phyloP scores from a whole-genome alignment of 2,113 vertebrate species.

The Pungitius pungitius region DNA sequence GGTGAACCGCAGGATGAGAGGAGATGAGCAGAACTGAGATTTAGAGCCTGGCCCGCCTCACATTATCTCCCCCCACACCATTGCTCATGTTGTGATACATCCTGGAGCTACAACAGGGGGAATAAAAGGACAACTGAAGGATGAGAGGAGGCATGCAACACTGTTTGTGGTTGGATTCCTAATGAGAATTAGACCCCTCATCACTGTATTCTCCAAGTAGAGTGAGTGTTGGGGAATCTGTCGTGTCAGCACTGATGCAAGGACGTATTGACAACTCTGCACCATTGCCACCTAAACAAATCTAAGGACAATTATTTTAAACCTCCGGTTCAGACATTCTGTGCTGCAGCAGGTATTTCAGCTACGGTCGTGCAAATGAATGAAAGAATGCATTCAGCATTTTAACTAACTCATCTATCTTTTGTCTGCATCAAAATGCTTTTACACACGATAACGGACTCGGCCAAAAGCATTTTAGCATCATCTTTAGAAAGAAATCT shows the following conservation, averaged over 20 bases:
- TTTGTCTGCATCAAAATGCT: slow-evolving; percentile 6
- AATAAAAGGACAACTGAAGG: slow-evolving; percentile 37
- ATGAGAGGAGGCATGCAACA: slow-evolving; percentile 26
- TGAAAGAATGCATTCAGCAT: background rate
- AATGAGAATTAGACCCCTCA: slow-evolving; percentile 42
- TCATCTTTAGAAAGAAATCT: slow-evolving; percentile 15
- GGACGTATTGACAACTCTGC: slow-evolving; percentile 47
- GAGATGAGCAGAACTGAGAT: slow-evolving; percentile 63
- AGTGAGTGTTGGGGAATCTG: slow-evolving; percentile 39
- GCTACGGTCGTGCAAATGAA: background rate
- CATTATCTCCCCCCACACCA: slow-evolving; percentile 57
- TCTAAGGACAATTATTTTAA: slow-evolving; percentile 32
- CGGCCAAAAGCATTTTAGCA: background rate
- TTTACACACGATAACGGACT: slow-evolving; percentile 1
- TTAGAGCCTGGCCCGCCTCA: slow-evolving; percentile 55
- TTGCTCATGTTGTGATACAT: slow-evolving; percentile 56
- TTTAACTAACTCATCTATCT: background rate
- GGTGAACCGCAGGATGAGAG: slow-evolving; percentile 62
- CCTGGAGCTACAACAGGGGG: slow-evolving; percentile 33
- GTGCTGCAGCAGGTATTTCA: background rate
- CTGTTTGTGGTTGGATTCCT: slow-evolving; percentile 31
- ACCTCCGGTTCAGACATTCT: background rate
- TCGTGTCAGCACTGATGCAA: slow-evolving; percentile 51
- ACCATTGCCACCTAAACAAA: slow-evolving; percentile 32
- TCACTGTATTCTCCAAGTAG: slow-evolving; percentile 25